phyloP scores from a whole-genome alignment of 1,140 invertebrate species.

The Cryptotermes secundus region DNA sequence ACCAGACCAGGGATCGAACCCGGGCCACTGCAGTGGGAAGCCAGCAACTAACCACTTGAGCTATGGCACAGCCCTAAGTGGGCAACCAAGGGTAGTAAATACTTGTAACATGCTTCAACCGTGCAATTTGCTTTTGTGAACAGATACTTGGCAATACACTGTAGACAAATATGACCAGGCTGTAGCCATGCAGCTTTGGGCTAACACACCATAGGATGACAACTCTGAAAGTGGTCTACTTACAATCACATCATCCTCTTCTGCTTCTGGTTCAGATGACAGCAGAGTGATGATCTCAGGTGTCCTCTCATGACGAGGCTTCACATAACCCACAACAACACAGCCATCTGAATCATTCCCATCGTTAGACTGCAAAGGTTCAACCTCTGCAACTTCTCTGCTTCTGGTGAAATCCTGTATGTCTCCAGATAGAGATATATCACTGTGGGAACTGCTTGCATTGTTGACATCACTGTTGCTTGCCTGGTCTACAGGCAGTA shows the following conservation, averaged over 20 bases:
- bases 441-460: not conserved
- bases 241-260: not conserved
- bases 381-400: conserved; percentile 36
- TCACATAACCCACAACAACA: conserved; percentile 52
- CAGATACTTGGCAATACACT: no score
- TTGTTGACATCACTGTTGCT: not conserved
- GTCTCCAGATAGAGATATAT: not conserved
- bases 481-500: not conserved
- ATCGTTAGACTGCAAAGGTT: conserved; percentile 2
- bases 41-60: no score
- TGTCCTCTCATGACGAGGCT: conserved; percentile 54
- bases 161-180: no score
- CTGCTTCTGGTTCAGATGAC: not conserved
- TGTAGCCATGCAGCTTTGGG: no score
- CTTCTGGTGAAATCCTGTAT: not conserved
- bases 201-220: no score
- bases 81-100: no score
- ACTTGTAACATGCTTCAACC: no score
- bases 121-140: no score
- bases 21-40: no score
- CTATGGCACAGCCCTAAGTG: no score
- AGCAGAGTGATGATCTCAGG: conserved; percentile 53
- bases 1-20: no score
- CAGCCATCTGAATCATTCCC: conserved; percentile 39
- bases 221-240: no score